Conservation (phyloP, 2,113 vertebrate species). For the Oncorhynchus gorbuscha region DNA sequence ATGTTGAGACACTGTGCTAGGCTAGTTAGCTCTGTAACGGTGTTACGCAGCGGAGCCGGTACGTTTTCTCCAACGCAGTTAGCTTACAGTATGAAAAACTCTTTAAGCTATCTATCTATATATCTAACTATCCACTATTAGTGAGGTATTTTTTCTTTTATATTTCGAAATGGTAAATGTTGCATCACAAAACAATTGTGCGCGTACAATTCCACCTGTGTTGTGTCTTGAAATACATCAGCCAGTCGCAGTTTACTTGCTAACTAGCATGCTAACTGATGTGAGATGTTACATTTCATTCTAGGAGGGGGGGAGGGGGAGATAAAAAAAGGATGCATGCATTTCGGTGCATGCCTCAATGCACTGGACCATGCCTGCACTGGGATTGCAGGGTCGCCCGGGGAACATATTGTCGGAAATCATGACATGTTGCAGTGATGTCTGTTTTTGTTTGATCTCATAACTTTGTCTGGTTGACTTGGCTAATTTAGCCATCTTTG, state of each 20-base stretch:
- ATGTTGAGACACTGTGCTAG: conserved; percentile 35
- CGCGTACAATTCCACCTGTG: not conserved
- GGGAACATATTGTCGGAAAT: conserved; percentile 17
- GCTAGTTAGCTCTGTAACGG: conserved; percentile 14
- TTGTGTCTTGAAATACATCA: not conserved
- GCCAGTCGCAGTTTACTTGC: not conserved
- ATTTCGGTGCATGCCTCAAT: too few relatives aligned
- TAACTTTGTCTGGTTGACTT: not conserved
- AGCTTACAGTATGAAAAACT: not conserved
- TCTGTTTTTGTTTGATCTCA: not conserved
- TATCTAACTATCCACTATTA: conserved; percentile 18
- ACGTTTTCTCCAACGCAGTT: not conserved
- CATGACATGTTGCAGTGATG: not conserved
- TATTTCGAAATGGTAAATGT: conserved; percentile 22
- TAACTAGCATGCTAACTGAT: not conserved
- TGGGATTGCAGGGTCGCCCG: conserved; percentile 37
- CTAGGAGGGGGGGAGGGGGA: conserved; percentile 7
- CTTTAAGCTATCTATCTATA: not conserved
- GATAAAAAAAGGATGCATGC: conserved; percentile 36
- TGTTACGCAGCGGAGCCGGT: not conserved
- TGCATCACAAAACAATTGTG: not conserved
- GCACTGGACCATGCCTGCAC: conserved; percentile 48
- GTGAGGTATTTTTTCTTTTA: too few relatives aligned
- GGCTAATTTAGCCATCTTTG: too few relatives aligned
- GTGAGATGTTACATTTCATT: not conserved